Conservation (phyloP, 2,888 invertebrate genomes). For the Poecilus cupreus region DNA sequence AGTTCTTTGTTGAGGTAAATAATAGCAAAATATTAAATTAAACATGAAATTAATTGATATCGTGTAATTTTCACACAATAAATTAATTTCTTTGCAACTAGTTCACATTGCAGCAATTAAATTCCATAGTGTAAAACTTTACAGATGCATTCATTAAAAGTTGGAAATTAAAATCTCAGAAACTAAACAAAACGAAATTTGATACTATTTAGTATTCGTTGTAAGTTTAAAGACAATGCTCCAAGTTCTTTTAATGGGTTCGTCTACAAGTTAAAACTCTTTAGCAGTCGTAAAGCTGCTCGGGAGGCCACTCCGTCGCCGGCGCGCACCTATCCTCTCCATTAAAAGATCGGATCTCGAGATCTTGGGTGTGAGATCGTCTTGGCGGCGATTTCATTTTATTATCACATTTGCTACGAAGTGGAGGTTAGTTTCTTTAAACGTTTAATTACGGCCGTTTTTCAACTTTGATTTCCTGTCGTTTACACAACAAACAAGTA, state of each 20-base stretch:
- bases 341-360: neutral
- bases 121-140: neutral
- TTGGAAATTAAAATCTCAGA: neutral
- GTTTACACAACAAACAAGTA: neutral
- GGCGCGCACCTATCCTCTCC: neutral
- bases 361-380: neutral
- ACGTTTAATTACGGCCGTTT: neutral
- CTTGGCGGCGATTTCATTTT: neutral
- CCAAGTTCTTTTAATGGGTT: conserved; percentile 10
- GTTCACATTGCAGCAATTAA: neutral
- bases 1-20: too few relatives aligned
- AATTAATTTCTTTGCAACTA: too few relatives aligned
- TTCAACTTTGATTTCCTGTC: neutral
- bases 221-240: neutral
- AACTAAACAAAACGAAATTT: neutral
- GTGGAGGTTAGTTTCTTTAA: neutral
- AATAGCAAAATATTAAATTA: too few relatives aligned
- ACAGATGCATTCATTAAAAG: neutral
- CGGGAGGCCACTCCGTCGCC: neutral
- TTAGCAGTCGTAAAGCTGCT: neutral
- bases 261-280: neutral
- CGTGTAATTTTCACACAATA: too few relatives aligned
- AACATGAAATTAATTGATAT: too few relatives aligned
- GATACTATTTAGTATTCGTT: conserved; percentile 12
- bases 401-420: neutral